phyloP scores from a whole-genome alignment of 2,113 vertebrate species.

The Edolisoma coerulescens region DNA sequence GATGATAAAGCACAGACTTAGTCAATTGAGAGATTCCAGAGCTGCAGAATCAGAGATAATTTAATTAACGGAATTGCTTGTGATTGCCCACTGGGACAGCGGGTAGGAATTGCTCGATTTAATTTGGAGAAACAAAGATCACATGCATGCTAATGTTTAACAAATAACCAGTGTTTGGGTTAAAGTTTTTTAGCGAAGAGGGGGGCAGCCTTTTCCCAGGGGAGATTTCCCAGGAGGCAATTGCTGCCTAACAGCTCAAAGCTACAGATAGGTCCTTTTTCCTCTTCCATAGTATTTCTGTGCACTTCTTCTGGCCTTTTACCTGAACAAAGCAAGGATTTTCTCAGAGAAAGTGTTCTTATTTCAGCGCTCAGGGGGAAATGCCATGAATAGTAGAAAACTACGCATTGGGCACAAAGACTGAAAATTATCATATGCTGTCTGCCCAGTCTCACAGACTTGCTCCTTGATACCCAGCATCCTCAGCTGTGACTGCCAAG shows the following conservation, averaged over 20 bases:
- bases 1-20: constrained; percentile 66
- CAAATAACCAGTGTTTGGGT: constrained; percentile 52
- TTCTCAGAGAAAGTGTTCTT: not conserved
- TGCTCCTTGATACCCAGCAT: not conserved
- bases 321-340: not conserved
- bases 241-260: not conserved
- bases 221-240: not conserved
- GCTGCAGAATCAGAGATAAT: constrained; percentile 72
- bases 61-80: constrained; percentile 72
- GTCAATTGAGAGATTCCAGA: constrained; percentile 72
- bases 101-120: constrained; percentile 66
- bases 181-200: constrained; percentile 13
- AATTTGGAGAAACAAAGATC: constrained; percentile 73
- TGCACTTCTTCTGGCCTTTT: not conserved
- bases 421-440: not conserved
- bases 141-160: constrained; percentile 67
- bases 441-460: not conserved
- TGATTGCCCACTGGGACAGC: constrained; percentile 64
- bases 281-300: not conserved
- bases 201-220: not conserved
- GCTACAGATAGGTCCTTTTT: not conserved
- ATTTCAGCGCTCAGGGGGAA: not conserved
- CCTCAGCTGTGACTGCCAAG: not conserved
- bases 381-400: not conserved
- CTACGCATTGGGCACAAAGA: not conserved